These are phyloP conservation scores for Carpatolechia fugitivella DNA, from an alignment of 2,888 invertebrate species.

Conservation along the genomic window DNA sequence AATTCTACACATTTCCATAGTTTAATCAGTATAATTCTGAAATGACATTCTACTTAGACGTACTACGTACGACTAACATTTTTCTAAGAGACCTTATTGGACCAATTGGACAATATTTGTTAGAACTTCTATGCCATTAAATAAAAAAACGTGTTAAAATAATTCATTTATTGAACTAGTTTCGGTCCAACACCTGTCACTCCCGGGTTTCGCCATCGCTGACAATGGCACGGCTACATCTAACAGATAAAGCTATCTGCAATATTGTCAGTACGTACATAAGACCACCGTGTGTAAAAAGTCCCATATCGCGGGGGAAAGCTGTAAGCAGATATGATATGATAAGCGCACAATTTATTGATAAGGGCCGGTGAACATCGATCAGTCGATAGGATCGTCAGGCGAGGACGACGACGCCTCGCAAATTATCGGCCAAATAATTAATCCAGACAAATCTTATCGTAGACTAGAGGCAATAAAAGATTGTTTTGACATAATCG, in stretches of 20 bases:
- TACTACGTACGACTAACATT: no score
- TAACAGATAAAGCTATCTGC: constrained; percentile 63
- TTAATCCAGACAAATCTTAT: constrained; percentile 34
- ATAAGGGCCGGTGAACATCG: constrained; percentile 70
- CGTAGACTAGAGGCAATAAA: constrained; percentile 41
- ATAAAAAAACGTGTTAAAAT: no score
- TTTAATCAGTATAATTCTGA: no score
- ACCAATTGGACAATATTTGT: no score
- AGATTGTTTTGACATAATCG: constrained; percentile 24
- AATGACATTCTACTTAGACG: no score
- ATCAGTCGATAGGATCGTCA: constrained; percentile 68
- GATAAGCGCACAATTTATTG: constrained; percentile 76
- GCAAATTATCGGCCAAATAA: constrained; percentile 35
- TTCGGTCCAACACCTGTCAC: constrained; percentile 43
- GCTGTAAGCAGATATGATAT: constrained; percentile 62
- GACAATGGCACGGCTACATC: constrained; percentile 52
- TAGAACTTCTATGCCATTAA: no score
- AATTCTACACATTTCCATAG: no score
- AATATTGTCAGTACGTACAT: constrained; percentile 43
- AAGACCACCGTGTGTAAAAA: constrained; percentile 55
- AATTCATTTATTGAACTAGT: neutral
- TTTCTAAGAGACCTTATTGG: no score
- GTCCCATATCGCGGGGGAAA: constrained; percentile 73
- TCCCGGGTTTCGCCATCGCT: constrained; percentile 46
- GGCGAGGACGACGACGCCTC: constrained; percentile 32